These are phyloP conservation scores for Craseonycteris thonglongyai DNA, from an alignment of 2,113 vertebrate species.

Conservation along the genomic window DNA sequence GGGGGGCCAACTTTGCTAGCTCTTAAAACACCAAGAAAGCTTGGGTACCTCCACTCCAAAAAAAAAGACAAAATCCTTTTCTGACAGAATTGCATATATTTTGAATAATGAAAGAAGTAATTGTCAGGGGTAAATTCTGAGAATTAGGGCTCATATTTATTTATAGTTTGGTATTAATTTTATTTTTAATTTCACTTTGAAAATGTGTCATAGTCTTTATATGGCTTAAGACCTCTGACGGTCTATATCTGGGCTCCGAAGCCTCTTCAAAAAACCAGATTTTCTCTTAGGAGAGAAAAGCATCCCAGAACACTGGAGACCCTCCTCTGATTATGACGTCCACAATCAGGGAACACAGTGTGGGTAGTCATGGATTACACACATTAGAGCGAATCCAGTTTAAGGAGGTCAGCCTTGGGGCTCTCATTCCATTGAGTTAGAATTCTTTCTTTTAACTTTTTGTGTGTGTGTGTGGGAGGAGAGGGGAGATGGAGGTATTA, in stretches of 20 bases:
- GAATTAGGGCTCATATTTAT: not conserved
- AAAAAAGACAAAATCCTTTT: not conserved
- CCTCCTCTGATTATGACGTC: not conserved
- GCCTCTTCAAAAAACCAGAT: not conserved
- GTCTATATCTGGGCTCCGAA: not conserved
- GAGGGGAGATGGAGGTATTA: not conserved
- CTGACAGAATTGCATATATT: not conserved
- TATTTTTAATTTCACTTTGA: not conserved
- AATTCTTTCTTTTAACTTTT: not conserved
- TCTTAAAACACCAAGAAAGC: not conserved
- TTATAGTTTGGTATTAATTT: not conserved
- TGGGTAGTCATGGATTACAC: not conserved
- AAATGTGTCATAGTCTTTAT: not conserved
- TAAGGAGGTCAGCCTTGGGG: not conserved
- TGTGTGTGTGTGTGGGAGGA: not conserved
- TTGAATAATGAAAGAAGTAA: not conserved
- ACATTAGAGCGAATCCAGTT: not conserved
- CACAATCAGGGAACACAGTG: not conserved
- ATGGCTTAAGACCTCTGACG: not conserved
- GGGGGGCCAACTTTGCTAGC: not conserved
- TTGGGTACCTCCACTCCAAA: not conserved
- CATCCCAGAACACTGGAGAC: not conserved
- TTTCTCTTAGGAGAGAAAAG: not conserved
- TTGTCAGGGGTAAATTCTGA: not conserved
- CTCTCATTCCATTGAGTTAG: not conserved